Evolutionary conservation across 2,888 invertebrate species (phyloP), one percentile per base, ranked within the genome.

Genomic region (Erpobdella octoculata): DNA sequence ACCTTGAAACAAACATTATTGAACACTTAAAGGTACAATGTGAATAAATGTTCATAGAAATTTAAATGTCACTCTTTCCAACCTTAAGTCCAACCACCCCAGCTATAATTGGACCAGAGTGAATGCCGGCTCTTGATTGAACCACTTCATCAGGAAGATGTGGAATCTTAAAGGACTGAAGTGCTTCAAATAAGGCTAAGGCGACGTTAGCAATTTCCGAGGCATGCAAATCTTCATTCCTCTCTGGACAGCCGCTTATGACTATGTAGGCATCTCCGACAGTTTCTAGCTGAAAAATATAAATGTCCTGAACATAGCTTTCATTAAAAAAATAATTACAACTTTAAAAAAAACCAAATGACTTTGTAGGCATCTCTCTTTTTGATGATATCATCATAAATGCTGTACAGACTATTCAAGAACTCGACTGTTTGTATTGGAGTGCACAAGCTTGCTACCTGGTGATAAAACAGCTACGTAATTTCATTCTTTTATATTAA

Each of bases 241-340:
- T 65, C 9, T 28, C 37, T 5, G 71, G 71, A 4, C 65, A 67
- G 9, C 71, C 71, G 58, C 71, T 71, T 46, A 67, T 66, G 31
- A 71, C 71, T 28, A 71, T 71, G 38, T 71, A 71, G 0, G 71
- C 65, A 35, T 71, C 71, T 3, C 71, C 71, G 15, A 71, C 58
- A 25, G 71, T 71, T 38, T 71, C 71, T 3, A 71, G 37, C 71
- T 71, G 41, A 12, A 33, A 33, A 3, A 36, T 33, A 28, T 33
- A 70, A 58, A 1, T 25, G 18, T 59, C 18, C n/a, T 66, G 8
- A 66, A 38, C 9, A 12, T 6, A 5, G 31, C 1, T 62, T 31
- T 1, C 4, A 62, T 12, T 62, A 31, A 62, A 28, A 62, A 8
- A 62, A 62, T 21, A 6, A 33, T 28, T 62, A n/a, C 6, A 53